Conservation (phyloP, 2,113 vertebrate species). For the Tragelaphus imberbis region DNA sequence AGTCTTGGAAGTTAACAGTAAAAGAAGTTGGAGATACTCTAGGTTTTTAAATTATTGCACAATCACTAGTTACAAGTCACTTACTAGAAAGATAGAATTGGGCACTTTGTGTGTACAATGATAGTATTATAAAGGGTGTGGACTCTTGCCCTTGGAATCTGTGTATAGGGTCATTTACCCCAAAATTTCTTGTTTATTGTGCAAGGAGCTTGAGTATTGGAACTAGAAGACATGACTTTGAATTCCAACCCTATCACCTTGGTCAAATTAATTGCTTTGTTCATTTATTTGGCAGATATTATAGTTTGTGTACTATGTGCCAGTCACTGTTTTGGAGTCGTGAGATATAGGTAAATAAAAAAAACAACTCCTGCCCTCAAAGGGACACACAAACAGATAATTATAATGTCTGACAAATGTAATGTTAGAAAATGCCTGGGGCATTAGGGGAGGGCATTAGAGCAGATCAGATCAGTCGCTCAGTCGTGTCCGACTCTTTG, state of each 20-base stretch:
- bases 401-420: not conserved
- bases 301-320: constrained; percentile 31
- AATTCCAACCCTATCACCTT: not conserved
- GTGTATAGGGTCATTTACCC: constrained; percentile 64
- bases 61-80: not conserved
- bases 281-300: constrained; percentile 2
- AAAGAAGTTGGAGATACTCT: not conserved
- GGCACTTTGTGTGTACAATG: not conserved
- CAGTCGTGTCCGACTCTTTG: too few relatives aligned
- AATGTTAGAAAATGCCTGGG: not conserved
- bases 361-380: not conserved
- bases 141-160: constrained; percentile 46
- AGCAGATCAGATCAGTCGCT: too few relatives aligned
- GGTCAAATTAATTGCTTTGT: not conserved
- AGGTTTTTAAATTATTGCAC: not conserved
- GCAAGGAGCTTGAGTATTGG: not conserved
- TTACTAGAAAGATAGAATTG: constrained; percentile 18
- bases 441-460: not conserved
- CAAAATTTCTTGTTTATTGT: constrained; percentile 65
- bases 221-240: constrained; percentile 33
- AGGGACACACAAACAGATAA: not conserved
- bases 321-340: not conserved
- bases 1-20: not conserved
- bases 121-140: not conserved
- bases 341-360: not conserved